A percentile compares a stretch with the other conserved stretches of the same genome.
Conservation (phyloP, 2,888 invertebrate species). For the Scaptomyza cyrtandrae region DNA sequence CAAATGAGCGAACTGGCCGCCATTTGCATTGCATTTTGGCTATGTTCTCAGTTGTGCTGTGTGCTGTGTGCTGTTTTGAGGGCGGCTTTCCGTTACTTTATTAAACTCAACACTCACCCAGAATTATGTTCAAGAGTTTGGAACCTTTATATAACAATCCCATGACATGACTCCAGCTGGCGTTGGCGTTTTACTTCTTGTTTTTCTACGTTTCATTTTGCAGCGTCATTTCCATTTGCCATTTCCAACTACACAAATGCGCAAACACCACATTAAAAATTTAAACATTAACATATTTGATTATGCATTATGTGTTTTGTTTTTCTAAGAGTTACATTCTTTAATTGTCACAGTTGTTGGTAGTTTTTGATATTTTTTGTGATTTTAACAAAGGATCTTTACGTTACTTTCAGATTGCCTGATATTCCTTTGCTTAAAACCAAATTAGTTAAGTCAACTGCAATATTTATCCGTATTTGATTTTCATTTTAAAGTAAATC, state of each 20-base stretch:
- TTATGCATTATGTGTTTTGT: background rate
- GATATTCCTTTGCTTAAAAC: too few relatives aligned
- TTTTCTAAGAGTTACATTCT: background rate
- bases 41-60: conserved; percentile 20
- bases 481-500: too few relatives aligned
- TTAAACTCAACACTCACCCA: conserved; percentile 77
- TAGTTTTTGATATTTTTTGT: background rate
- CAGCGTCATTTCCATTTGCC: conserved; percentile 66
- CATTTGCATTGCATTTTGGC: conserved; percentile 64
- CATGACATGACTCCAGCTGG: conserved; percentile 84
- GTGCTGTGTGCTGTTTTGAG: conserved; percentile 11
- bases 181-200: conserved; percentile 70
- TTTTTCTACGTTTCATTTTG: conserved; percentile 84
- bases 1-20: conserved; percentile 47
- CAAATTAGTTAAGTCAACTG: too few relatives aligned
- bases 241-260: conserved; percentile 72
- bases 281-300: background rate
- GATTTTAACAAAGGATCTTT: too few relatives aligned
- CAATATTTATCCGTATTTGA: too few relatives aligned
- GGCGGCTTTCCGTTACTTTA: conserved; percentile 30
- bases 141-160: conserved; percentile 85
- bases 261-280: conserved; percentile 20
- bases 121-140: conserved; percentile 85
- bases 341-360: background rate
- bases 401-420: too few relatives aligned